Evolutionary conservation across 2,113 vertebrate genomes (phyloP), one percentile per base, ranked within the genome.

Genomic region (Motacilla tschutschensis): DNA sequence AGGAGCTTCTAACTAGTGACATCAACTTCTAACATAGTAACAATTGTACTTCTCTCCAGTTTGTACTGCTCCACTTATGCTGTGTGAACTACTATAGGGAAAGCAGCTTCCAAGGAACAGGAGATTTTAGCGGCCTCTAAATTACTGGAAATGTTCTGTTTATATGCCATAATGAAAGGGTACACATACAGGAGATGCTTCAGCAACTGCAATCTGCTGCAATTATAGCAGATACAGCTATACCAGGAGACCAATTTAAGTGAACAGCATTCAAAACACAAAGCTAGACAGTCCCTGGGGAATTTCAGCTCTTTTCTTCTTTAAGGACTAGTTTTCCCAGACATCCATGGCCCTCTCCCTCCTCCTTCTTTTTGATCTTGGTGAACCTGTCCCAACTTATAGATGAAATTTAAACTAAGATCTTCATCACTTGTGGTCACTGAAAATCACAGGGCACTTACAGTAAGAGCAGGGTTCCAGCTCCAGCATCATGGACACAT

Each of bases 121-220:
- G 53, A 92, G 81, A 58, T 74, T 94, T 86, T 82, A 94, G 79
- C 53, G 90, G 74, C 48, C 79, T 76, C 72, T 77, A 87, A 90
- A 93, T 95, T 92, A 90, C 94, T 88, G 92, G 92, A 91, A 92
- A 91, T 74, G 86, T 70, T 77, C 88, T 85, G 81, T 54, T 87
- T 91, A 77, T 91, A 79, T 82, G 38, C 65, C 72, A 50, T 90
- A 94, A 94, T 95, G 85, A 93, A 87, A 94, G 92, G 84, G 81
- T 91, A 31, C 31, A 40, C 15, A 47, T 24, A 41, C 15, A 79
- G 60, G 58, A 90, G 90, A 90, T 88, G 79, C 59, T 93, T 92
- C 8, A 12, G 60, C 75, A 76, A 71, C 83, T 94, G 53, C 89
- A 93, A 82, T 93, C 94, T 87, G 76, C 48, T 89, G 76, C 89